Evolutionary conservation across 2,797 vertebrate species (phyloP).

Genomic region (Sebastes paucispinis): DNA sequence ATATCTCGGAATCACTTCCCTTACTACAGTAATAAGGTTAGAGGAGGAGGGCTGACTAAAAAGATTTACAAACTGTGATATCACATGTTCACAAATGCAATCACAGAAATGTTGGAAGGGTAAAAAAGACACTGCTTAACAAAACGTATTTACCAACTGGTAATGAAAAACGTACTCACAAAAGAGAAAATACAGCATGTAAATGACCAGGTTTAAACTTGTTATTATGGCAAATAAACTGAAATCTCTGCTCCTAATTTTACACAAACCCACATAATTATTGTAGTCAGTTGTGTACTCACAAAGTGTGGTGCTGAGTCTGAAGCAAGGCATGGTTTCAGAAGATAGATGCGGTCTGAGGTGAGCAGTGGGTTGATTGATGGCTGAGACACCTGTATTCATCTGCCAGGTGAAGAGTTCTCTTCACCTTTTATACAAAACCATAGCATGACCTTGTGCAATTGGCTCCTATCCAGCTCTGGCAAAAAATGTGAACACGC

Average conservation of each 20-base stretch:
- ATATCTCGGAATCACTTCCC: not conserved
- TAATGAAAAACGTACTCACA: not conserved
- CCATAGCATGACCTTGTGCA: not conserved
- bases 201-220: not conserved
- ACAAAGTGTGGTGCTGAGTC: not conserved
- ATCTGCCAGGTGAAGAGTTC: not conserved
- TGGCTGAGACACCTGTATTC: not conserved
- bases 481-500: no score
- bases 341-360: not conserved
- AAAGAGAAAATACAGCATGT: not conserved
- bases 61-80: not conserved
- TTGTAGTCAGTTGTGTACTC: conserved; percentile 3
- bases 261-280: not conserved
- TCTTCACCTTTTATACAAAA: not conserved
- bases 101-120: not conserved
- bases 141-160: not conserved
- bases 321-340: not conserved
- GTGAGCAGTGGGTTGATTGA: not conserved
- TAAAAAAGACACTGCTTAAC: not conserved
- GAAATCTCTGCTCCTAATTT: not conserved
- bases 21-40: not conserved
- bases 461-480: no score
- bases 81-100: not conserved
- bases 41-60: not conserved
- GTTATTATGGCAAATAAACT: not conserved